Conservation (phyloP, 2,888 invertebrate species). For the Tromatobia lineatoria region DNA sequence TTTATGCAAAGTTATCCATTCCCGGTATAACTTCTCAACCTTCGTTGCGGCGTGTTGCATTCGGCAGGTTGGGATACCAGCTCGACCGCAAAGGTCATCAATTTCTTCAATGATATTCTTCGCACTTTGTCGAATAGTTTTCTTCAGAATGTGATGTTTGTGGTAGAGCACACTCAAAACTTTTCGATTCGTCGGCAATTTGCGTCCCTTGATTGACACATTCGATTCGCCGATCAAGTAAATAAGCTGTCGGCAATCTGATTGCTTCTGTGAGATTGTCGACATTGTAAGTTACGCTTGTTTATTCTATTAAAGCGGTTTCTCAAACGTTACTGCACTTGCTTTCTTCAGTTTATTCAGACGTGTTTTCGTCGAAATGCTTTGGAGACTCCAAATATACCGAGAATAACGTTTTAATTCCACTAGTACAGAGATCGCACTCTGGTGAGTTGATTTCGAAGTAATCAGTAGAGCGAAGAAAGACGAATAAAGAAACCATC, state of each 20-base stretch:
- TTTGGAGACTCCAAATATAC: constrained; percentile 7
- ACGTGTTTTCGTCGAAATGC: constrained; percentile 8
- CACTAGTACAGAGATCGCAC: constrained; percentile 5
- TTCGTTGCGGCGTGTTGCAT: not conserved
- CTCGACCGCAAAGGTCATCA: not conserved
- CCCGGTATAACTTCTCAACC: not conserved
- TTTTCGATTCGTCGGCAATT: not conserved
- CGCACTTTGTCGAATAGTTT: not conserved
- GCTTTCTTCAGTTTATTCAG: not conserved
- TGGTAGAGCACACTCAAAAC: not conserved
- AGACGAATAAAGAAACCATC: not conserved
- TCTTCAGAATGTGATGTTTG: not conserved
- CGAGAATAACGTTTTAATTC: constrained; percentile 3
- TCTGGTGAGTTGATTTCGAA: constrained; percentile 5
- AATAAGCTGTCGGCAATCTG: constrained; percentile 13
- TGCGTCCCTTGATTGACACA: not conserved
- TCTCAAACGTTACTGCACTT: constrained; percentile 2
- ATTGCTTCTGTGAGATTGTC: constrained; percentile 1
- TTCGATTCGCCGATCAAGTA: not conserved
- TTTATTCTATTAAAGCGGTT: not conserved
- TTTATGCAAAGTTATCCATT: constrained; percentile 6
- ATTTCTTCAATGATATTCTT: not conserved
- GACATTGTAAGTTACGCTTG: constrained; percentile 2
- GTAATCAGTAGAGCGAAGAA: constrained; percentile 11
- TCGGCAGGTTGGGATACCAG: not conserved